Percentiles rank a stretch among this genome's conserved stretches.
Conservation (phyloP, 2,888 invertebrate species). For the Volucella inflata region DNA sequence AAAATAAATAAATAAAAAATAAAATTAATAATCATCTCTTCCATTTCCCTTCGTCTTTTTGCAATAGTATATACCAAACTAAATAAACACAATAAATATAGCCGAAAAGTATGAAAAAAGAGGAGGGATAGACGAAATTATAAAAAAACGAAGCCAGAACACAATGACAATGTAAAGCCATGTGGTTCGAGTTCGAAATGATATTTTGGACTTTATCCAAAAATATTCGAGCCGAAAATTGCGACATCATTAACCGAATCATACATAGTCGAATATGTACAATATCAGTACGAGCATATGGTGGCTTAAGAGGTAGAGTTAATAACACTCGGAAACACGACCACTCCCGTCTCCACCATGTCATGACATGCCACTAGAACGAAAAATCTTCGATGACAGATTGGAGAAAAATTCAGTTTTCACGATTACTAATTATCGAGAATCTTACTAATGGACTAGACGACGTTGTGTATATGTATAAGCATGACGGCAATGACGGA, state of each 20-base stretch:
- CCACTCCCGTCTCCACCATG: not conserved
- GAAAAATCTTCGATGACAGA: slow-evolving; percentile 42
- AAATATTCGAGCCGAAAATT: slow-evolving; percentile 44
- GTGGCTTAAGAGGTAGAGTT: not conserved
- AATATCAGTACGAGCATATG: not conserved
- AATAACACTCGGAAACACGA: slow-evolving; percentile 32
- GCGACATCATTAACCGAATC: slow-evolving; percentile 56
- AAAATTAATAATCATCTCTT: not conserved
- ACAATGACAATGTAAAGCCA: slow-evolving; percentile 48
- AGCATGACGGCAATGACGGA: not conserved
- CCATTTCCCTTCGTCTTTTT: not conserved
- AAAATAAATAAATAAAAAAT: slow-evolving; percentile 17
- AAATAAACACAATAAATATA: slow-evolving; percentile 31
- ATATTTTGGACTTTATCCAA: slow-evolving; percentile 67
- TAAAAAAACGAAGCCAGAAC: not conserved
- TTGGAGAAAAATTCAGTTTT: slow-evolving; percentile 53
- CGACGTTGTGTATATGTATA: slow-evolving; percentile 1
- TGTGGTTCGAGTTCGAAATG: slow-evolving; percentile 40
- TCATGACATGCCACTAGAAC: no score
- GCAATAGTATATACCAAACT: slow-evolving; percentile 42
- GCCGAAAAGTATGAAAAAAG: slow-evolving; percentile 9
- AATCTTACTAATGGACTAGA: slow-evolving; percentile 52
- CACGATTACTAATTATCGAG: slow-evolving; percentile 56
- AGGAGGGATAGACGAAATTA: not conserved
- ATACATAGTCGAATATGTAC: not conserved